Evolutionary conservation across 2,113 vertebrate genomes (phyloP).

Genomic region (Orientallactaga bullata): DNA sequence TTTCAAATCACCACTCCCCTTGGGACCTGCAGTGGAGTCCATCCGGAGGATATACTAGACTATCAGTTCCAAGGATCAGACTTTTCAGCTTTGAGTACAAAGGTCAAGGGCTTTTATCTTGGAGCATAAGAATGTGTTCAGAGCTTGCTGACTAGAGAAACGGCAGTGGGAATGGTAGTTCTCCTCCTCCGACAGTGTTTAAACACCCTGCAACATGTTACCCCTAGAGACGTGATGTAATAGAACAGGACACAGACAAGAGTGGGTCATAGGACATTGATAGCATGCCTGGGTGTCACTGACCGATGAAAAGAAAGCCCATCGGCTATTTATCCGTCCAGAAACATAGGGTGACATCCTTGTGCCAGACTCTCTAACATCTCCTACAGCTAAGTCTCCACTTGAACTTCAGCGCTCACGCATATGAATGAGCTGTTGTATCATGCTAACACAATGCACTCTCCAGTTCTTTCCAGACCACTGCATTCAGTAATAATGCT

Average conservation of each 20-base stretch:
- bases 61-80: slow-evolving; percentile 40
- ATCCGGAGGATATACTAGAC: slow-evolving; percentile 9
- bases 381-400: neutral
- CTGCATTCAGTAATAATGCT: slow-evolving; percentile 67
- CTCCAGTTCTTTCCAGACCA: slow-evolving; percentile 44
- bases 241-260: neutral
- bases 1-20: slow-evolving; percentile 4
- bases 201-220: slow-evolving; percentile 34
- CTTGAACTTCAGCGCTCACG: slow-evolving; percentile 22
- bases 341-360: slow-evolving; percentile 30
- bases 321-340: neutral
- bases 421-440: slow-evolving; percentile 39
- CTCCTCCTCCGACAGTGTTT: slow-evolving; percentile 29
- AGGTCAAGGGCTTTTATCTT: slow-evolving; percentile 73
- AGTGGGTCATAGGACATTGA: neutral
- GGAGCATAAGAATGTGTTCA: slow-evolving; percentile 21
- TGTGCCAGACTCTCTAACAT: slow-evolving; percentile 3
- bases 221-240: slow-evolving; percentile 35
- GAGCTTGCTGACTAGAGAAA: slow-evolving; percentile 45
- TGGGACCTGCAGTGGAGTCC: neutral
- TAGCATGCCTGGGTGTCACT: slow-evolving; percentile 51
- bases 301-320: slow-evolving; percentile 35
- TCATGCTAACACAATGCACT: slow-evolving; percentile 7
- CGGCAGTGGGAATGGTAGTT: slow-evolving; percentile 28
- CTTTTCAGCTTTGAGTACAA: slow-evolving; percentile 67